Evolutionary conservation across 2,113 vertebrate species (phyloP), one percentile per base, ranked within the genome.

Genomic region (Elephas maximus): DNA sequence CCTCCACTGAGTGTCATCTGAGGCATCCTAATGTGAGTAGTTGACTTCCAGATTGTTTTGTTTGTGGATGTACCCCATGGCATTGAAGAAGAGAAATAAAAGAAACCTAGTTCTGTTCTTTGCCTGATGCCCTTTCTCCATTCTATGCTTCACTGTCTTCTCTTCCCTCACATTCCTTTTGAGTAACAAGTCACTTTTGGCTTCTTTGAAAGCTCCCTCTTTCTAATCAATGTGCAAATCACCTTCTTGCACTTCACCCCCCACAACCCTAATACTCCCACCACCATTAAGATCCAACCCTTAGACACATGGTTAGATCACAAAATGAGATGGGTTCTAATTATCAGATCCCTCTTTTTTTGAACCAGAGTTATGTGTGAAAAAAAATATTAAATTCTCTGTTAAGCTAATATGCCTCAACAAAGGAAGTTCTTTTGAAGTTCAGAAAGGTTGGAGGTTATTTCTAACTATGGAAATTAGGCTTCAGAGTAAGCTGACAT

Each of bases 61-160:
- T 65, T 51, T 41, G 12, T 11, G 1, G 1, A 37, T 65, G 12
- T 1, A 37, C 21, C 7, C n/a, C 15, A 3, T 12, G 6, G 3
- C 17, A 33, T 28, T n/a, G 18, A 57, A 45, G n/a, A 73, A 73
- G 28, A 63, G 28, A 71, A 76, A 62, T 7, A 37, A 14, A 3
- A 37, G 41, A 86, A 60, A 65, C 3, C 20, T 20, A 30, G 28
- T 20, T 11, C 57, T 82, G 17, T 15, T 20, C 45, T 92, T 85
- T 87, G 45, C 24, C 30, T 44, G 12, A 45, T 48, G 18, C n/a
- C 20, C 11, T 85, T 77, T 84, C 88, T 69, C 45, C 45, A 45
- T 21, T 24, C 24, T 57, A 1, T 17, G 11, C 9, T 57, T 63
- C 41, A 12, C 24, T 33, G 30, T 37, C 67, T 71, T 37, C 12